Conservation (phyloP, 1,140 invertebrate genomes). For the Orius laevigatus region DNA sequence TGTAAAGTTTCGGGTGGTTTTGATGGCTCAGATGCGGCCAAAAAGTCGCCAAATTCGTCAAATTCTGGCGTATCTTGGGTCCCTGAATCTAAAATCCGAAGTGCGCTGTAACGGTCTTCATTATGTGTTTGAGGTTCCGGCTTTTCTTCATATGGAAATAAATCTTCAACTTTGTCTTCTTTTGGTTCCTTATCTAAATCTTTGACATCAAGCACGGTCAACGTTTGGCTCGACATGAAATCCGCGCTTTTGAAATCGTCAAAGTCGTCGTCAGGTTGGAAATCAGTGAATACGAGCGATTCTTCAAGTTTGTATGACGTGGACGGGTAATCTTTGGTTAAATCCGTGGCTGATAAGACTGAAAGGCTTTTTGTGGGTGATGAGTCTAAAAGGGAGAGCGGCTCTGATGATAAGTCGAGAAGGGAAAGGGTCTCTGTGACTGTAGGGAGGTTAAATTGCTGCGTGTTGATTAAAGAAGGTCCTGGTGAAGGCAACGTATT, state of each 20-base stretch:
- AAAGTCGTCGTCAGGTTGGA: conserved; percentile 22
- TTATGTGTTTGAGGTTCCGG: too few relatives aligned
- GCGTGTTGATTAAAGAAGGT: neutral
- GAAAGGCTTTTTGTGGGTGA: conserved; percentile 1
- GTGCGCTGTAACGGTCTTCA: conserved; percentile 33
- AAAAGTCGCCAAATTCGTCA: conserved; percentile 43
- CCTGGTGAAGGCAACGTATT: neutral
- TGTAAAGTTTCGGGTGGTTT: neutral
- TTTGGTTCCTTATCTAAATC: neutral
- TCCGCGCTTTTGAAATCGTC: conserved; percentile 23
- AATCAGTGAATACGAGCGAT: neutral
- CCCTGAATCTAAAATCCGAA: conserved; percentile 25
- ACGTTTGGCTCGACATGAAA: conserved; percentile 5
- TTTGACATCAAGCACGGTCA: conserved; percentile 9
- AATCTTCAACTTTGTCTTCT: conserved; percentile 25
- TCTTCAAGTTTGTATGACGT: neutral
- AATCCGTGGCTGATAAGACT: neutral
- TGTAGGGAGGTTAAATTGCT: neutral
- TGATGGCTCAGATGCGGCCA: conserved; percentile 26
- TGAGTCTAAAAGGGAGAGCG: conserved; percentile 1
- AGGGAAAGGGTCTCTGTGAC: conserved; percentile 2
- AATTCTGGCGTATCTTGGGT: conserved; percentile 13
- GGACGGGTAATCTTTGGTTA: neutral
- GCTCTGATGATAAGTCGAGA: neutral
- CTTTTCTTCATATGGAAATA: too few relatives aligned